Evolutionary conservation across 2,113 vertebrate genomes (phyloP).

Genomic region (Sinocyclocheilus maitianheensis): DNA sequence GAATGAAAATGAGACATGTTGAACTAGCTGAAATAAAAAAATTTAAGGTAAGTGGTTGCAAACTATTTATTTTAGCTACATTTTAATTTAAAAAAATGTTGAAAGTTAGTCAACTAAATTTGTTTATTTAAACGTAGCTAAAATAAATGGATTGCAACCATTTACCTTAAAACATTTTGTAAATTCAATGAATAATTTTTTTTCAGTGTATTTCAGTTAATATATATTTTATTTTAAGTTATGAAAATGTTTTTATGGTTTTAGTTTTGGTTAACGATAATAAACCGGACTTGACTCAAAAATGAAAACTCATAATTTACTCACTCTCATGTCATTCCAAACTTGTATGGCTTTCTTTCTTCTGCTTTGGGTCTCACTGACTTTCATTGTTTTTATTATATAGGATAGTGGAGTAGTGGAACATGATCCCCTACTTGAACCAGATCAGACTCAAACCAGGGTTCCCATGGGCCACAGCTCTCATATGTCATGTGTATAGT

Average conservation of each 20-base stretch:
- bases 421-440: neutral
- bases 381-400: neutral
- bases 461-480: neutral
- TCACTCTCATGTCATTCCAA: neutral
- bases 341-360: neutral
- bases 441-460: neutral
- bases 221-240: neutral
- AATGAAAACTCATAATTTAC: neutral
- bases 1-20: too few relatives aligned
- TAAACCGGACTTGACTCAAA: neutral
- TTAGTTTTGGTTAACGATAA: neutral
- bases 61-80: too few relatives aligned
- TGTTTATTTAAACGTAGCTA: too few relatives aligned
- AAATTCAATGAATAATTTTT: too few relatives aligned
- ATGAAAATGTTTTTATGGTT: neutral
- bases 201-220: too few relatives aligned
- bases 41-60: too few relatives aligned
- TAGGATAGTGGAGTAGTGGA: neutral
- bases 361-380: neutral
- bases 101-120: too few relatives aligned
- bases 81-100: too few relatives aligned
- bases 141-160: too few relatives aligned
- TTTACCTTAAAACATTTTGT: too few relatives aligned
- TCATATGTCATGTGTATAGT: neutral
- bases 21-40: too few relatives aligned